phyloP scores from a whole-genome alignment of 1,140 invertebrate genomes.

The Ditylenchus dipsaci region DNA sequence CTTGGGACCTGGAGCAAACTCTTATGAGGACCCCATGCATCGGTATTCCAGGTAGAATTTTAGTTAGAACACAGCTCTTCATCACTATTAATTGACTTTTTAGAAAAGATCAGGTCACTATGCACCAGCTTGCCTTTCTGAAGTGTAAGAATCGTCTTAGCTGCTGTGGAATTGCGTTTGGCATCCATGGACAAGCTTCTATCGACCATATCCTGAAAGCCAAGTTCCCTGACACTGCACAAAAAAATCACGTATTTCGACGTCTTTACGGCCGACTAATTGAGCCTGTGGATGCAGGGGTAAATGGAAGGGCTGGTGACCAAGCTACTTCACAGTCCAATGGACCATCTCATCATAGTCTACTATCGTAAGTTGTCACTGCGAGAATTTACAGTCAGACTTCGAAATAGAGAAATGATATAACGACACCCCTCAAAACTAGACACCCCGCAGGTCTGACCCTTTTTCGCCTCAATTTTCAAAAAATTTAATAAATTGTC shows the following conservation, averaged over 20 bases:
- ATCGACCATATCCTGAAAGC: slow-evolving; percentile 13
- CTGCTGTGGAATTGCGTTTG: slow-evolving; percentile 17
- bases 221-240: not conserved
- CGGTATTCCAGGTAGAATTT: not conserved
- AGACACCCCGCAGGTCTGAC: no score
- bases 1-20: not conserved
- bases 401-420: no score
- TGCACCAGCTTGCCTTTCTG: not conserved
- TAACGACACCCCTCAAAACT: no score
- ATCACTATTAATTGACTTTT: not conserved
- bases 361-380: no score
- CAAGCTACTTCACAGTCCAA: no score
- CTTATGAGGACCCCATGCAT: not conserved
- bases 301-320: not conserved
- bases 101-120: not conserved
- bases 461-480: no score
- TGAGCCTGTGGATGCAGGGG: not conserved
- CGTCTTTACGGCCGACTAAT: slow-evolving; percentile 6
- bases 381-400: no score
- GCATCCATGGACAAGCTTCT: slow-evolving; percentile 4
- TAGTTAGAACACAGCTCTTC: not conserved
- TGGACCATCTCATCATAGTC: no score
- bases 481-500: no score
- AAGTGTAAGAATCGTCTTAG: slow-evolving; percentile 2
- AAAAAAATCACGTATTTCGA: not conserved